Base-by-base conservation (phyloP, 2,888 invertebrate species). In the Neoaliturus tenellus region DNA sequence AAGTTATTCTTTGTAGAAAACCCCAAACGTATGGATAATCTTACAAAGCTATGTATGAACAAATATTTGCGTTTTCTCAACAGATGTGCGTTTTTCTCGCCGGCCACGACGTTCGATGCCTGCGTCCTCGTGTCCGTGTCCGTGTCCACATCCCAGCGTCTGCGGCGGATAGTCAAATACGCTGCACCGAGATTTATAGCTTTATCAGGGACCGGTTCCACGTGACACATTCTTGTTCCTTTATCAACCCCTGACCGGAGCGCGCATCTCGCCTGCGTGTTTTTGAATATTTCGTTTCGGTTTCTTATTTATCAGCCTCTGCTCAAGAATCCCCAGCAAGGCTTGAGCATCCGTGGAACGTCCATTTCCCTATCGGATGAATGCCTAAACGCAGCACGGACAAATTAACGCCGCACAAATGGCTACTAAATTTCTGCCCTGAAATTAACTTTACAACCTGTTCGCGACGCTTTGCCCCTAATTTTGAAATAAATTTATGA, bases 371-470 rank as follows among this genome's bases (percentile, higher is more conserved):
- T 78, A 55, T 78, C 55, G 28, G 78, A 78, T 78, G 78, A 78
- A 78, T 35, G 28, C 39, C 78, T 75, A n/a, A 75, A 75, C 41
- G 44, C 44, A 25, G 44, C 28, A 28, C 44, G 35, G 55, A 78
- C 55, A 55, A 78, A 78, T 78, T 78, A 78, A 78, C 48, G 55
- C 17, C 23, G 23, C 55, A 55, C 55, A 55, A 78, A 78, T 55
- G 78, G 78, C 78, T 78, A 55, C 55, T 78, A 55, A 78, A 78
- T 78, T 51, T 78, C 75, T 78, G 78, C 55, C 55, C 55, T 55
- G 78, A 78, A 78, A 78, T 78, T 78, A 78, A 78, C 78, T 78
- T 78, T 78, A 78, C 33, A 55, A 55, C 78, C 78, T 78, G 78
- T 55, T 78, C 31, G 51, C 78, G 78, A 55, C 78, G 78, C 78